Conservation (phyloP, 1,140 invertebrate genomes). For the Myzus persicae region DNA sequence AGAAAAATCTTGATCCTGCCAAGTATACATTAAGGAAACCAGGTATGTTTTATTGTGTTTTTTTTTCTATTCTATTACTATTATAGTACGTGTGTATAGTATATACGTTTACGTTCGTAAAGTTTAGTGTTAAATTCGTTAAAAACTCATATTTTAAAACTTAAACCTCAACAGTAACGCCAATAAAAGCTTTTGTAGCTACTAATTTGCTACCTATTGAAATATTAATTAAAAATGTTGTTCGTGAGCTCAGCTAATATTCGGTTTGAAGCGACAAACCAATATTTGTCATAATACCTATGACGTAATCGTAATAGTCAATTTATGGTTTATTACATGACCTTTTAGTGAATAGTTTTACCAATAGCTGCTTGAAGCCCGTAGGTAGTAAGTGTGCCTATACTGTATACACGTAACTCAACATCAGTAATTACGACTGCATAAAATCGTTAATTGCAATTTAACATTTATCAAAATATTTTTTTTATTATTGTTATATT, state of each 20-base stretch:
- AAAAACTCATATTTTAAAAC: neutral
- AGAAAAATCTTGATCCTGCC: conserved; percentile 77
- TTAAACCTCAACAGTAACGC: neutral
- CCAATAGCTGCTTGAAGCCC: neutral
- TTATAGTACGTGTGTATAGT: neutral
- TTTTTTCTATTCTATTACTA: neutral
- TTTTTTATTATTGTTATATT: neutral
- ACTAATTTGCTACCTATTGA: neutral
- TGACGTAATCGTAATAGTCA: neutral
- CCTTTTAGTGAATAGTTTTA: neutral
- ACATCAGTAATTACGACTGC: neutral
- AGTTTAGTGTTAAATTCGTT: neutral
- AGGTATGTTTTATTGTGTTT: conserved; percentile 66
- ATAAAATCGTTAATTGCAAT: conserved; percentile 5
- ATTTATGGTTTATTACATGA: neutral
- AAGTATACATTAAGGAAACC: conserved; percentile 84
- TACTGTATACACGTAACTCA: neutral
- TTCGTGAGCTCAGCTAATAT: too few relatives aligned
- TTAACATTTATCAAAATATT: neutral
- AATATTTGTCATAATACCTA: neutral
- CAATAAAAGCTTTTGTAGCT: neutral
- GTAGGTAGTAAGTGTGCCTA: neutral
- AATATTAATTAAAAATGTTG: neutral
- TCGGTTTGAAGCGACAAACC: neutral
- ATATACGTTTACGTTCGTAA: neutral